Evolutionary conservation across 2,113 vertebrate species (phyloP).

Genomic region (Crotalus horridus): DNA sequence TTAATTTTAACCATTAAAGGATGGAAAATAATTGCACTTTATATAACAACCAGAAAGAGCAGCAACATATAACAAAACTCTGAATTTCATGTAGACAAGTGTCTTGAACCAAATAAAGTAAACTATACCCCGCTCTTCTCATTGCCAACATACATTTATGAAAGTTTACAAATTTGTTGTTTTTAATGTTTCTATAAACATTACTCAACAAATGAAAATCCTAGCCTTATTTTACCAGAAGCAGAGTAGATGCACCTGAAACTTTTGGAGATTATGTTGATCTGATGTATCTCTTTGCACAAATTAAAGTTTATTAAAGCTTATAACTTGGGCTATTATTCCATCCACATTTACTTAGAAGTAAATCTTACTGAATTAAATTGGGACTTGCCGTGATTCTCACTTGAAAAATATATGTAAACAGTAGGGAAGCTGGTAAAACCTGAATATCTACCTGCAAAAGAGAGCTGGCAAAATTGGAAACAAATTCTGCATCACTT

Average conservation of each 20-base stretch:
- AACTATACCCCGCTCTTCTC: not conserved
- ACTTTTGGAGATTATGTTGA: not conserved
- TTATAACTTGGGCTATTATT: not conserved
- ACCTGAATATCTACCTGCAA: not conserved
- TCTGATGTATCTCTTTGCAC: not conserved
- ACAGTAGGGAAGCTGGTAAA: not conserved
- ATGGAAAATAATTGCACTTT: not conserved
- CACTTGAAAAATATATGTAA: not conserved
- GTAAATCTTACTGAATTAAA: not conserved
- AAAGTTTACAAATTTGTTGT: not conserved
- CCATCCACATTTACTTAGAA: not conserved
- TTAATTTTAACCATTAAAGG: not conserved
- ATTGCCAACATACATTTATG: not conserved
- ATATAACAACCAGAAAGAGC: not conserved
- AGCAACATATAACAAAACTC: not conserved
- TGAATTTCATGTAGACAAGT: not conserved
- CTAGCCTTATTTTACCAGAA: not conserved
- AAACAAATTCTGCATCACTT: not conserved
- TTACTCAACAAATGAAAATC: not conserved
- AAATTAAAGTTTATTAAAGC: not conserved
- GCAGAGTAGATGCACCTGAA: not conserved
- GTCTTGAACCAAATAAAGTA: not conserved
- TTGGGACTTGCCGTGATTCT: not conserved
- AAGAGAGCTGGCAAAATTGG: not conserved
- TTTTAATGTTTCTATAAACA: conserved; percentile 11